Evolutionary conservation across 1,140 invertebrate species (phyloP), one percentile per base, ranked within the genome.

Genomic region (Solen grandis): DNA sequence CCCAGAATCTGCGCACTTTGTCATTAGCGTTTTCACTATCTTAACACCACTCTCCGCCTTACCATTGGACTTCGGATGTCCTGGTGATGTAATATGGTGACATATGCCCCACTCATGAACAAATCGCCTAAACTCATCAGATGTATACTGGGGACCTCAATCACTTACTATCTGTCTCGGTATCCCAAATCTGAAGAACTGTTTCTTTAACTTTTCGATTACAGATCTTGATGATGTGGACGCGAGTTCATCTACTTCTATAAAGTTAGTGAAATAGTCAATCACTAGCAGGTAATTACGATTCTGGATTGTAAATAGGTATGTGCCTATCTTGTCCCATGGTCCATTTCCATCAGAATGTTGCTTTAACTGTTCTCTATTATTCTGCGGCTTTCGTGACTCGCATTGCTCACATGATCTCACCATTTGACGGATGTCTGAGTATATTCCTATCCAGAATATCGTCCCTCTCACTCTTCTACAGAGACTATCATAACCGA

Each of bases 11-110:
- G 50, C 16, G 10, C 68, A 57, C 68, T 84, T 87, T 4, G 60
- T 72, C 78, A 86, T 77, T 33, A 86, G 22, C 5, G 70, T 46
- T 59, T 87, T 85, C 13, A 82, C 55, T 29, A 74, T 65, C 59
- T 85, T 84, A 0, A 87, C 81, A 55, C 83, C 79, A 35, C 63
- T 55, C 41, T 87, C 85, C 13, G 78, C 86, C 62, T 78, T 76
- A 5, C 84, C 86, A 81, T 86, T 86, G 2, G 74, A 29, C n/a
- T 77, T 35, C 16, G 31, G 63, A 59, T 84, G 77, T 22, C 59
- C 59, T 16, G 81, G 86, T 10, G 74, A 75, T 13, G 82, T 69
- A 1, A 50, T 78, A 29, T 52, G 46, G 46, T 52, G 46, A 14
- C n/a, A 14, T 52, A 52, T 52, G 13, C n/a, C n/a, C 46, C 46